Base-by-base conservation (phyloP, 1,140 invertebrate genomes). In the Prorops nasuta region DNA sequence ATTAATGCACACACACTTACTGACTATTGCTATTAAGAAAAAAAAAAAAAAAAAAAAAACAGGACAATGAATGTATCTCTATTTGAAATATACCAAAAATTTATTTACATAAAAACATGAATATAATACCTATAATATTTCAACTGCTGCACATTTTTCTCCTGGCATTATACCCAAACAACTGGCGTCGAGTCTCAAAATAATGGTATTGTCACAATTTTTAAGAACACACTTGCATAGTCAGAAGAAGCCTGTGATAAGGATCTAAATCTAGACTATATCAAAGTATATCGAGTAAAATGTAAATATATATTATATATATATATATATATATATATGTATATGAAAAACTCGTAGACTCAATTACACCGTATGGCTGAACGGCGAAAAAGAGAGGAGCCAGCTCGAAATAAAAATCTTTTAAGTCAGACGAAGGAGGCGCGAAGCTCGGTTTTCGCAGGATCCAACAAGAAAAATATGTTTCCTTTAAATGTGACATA, bases 91-190 rank as follows among this genome's bases (percentile, higher is more conserved):
- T 71, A 71, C 67, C 64, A 72, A 72, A 72, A 69, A 71, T 72
- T 71, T 71, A 72, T 72, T 70, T 72, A 72, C 67, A 72, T 72
- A 71, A 67, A 71, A 71, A 71, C 66, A 71, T 70, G 63, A 71
- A 71, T 69, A 69, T 67, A 66, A 69, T 65, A 67, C 64, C 66
- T 65, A 63, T 70, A 69, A 67, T 69, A 66, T 67, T 63, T 64
- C 62, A 72, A 70, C 60, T 64, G 64, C 54, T 69, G 69, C 61
- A 60, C 63, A 58, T 60, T 63, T 54, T 57, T 50, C 47, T 44
- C 47, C 31, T 51, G 46, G 51, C 53, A 41, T 54, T 37, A 48
- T 61, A 51, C 51, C 51, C 43, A 53, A 60, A 62, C 45, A 57
- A 63, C 49, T 54, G 54, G 48, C 53, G 55, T 62, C 46, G 54